These are phyloP conservation scores for Branchinecta sandiegonensis DNA, from an alignment of 2,888 invertebrate genomes.

Conservation along the genomic window DNA sequence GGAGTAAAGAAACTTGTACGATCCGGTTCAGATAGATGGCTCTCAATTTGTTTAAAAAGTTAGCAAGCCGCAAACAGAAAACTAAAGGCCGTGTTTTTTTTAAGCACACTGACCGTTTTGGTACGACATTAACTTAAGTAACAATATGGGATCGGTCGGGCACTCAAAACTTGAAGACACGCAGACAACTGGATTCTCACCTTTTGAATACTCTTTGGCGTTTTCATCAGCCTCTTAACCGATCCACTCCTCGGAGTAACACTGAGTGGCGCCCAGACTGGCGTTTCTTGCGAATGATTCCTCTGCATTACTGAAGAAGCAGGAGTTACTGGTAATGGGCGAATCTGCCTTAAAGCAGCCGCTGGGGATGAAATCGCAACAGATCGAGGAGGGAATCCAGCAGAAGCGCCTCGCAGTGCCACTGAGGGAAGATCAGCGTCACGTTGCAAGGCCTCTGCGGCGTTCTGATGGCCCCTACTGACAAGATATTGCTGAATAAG, in stretches of 20 bases:
- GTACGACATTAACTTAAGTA: too few relatives aligned
- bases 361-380: background rate
- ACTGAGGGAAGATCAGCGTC: conserved; percentile 46
- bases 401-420: conserved; percentile 22
- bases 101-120: too few relatives aligned
- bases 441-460: conserved; percentile 55
- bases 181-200: conserved; percentile 40
- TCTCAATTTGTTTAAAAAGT: too few relatives aligned
- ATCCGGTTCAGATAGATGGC: too few relatives aligned
- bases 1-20: too few relatives aligned
- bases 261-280: conserved; percentile 33
- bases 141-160: too few relatives aligned
- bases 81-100: too few relatives aligned
- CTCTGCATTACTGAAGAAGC: conserved; percentile 21
- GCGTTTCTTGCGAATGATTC: background rate
- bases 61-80: too few relatives aligned
- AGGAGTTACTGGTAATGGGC: background rate
- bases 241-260: too few relatives aligned
- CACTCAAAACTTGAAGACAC: too few relatives aligned
- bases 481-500: conserved; percentile 75
- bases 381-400: conserved; percentile 9
- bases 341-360: too few relatives aligned
- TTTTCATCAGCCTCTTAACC: conserved; percentile 20
- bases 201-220: conserved; percentile 35
- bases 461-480: conserved; percentile 54